Evolutionary conservation across 2,797 vertebrate species (phyloP).

Genomic region (Synaphobranchus kaupii): DNA sequence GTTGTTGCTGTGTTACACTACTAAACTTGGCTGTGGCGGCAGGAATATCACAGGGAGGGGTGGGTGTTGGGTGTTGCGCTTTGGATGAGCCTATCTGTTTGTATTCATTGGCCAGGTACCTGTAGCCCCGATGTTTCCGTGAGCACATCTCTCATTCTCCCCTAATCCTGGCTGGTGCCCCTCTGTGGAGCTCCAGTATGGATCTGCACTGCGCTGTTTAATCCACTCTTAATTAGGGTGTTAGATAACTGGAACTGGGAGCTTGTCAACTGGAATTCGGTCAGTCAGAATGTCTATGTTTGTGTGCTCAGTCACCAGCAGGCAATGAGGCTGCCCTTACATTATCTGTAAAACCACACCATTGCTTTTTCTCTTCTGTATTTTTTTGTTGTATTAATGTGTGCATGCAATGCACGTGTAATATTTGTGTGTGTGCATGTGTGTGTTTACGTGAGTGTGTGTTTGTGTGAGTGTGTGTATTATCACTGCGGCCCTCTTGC

Average conservation of each 20-base stretch:
- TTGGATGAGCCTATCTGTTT: constrained; percentile 52
- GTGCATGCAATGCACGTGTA: neutral
- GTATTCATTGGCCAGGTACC: constrained; percentile 60
- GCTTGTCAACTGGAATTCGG: constrained; percentile 62
- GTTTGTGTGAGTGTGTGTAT: neutral
- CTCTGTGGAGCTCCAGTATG: constrained; percentile 51
- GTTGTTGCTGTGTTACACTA: constrained; percentile 57
- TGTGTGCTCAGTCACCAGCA: neutral
- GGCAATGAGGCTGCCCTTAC: no score
- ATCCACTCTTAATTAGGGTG: constrained; percentile 69
- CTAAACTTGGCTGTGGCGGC: constrained; percentile 45
- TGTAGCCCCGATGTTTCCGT: constrained; percentile 51
- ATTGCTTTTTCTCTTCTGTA: constrained; percentile 16
- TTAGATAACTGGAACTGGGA: constrained; percentile 66
- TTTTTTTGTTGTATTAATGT: neutral
- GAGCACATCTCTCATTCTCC: constrained; percentile 60
- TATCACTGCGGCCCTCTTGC: no score
- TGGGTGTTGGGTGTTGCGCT: constrained; percentile 56
- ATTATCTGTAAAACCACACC: neutral
- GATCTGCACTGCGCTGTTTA: constrained; percentile 60
- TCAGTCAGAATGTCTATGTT: constrained; percentile 31
- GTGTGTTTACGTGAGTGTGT: neutral
- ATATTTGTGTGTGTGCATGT: neutral
- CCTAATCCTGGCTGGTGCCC: constrained; percentile 64
- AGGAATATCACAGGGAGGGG: constrained; percentile 55